Percentiles rank a stretch among this genome's conserved stretches.
Conservation (phyloP, 2,113 vertebrate genomes). For the Naja naja region DNA sequence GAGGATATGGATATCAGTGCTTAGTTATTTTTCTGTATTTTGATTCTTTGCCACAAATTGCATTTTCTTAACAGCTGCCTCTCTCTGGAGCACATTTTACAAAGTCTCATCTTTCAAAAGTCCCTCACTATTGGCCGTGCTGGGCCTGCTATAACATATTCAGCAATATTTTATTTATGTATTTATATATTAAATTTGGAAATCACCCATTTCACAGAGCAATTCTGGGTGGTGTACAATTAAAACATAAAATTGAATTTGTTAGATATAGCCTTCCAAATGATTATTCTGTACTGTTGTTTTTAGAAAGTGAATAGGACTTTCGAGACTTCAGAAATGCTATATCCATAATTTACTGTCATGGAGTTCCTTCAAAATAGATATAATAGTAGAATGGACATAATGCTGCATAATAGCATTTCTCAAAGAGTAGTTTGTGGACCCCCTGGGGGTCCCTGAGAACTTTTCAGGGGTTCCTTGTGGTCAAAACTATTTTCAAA, state of each 20-base stretch:
- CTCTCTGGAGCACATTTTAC: neutral
- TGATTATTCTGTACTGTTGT: neutral
- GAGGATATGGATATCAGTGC: neutral
- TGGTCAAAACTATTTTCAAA: neutral
- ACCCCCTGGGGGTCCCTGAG: neutral
- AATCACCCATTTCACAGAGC: no score
- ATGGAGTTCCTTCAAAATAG: neutral
- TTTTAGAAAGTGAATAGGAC: neutral
- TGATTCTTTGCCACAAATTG: neutral
- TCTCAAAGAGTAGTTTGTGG: neutral
- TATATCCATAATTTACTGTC: neutral
- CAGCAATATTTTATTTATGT: neutral
- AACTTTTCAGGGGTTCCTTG: neutral
- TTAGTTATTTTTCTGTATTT: neutral
- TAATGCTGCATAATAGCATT: neutral
- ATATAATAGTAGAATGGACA: neutral
- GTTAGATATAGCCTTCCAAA: neutral
- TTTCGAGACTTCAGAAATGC: neutral
- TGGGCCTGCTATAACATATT: neutral
- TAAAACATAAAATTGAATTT: neutral
- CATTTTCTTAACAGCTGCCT: neutral
- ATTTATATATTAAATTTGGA: no score
- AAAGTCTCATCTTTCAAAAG: neutral
- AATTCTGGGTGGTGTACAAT: no score
- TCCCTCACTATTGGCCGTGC: neutral